phyloP scores from a whole-genome alignment of 2,113 vertebrate genomes.

The Phyllostomus discolor region DNA sequence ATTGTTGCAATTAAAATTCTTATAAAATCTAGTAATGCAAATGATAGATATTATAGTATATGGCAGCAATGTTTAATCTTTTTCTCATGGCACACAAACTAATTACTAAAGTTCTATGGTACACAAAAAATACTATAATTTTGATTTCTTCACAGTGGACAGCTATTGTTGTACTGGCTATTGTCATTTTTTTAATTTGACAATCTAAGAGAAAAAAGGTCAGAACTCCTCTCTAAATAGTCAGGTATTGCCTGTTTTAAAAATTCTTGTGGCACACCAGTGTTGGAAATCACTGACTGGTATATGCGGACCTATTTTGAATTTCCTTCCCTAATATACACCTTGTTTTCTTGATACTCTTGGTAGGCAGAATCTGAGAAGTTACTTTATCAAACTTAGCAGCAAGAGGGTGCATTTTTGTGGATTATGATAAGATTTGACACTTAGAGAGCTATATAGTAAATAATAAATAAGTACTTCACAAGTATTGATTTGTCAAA shows the following conservation, averaged over 20 bases:
- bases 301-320: not conserved
- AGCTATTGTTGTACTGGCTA: too few relatives aligned
- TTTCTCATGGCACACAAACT: too few relatives aligned
- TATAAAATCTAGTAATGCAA: not conserved
- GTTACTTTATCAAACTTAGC: not conserved
- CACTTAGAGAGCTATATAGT: not conserved
- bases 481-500: not conserved
- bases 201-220: too few relatives aligned
- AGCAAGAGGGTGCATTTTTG: not conserved
- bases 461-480: constrained; percentile 8
- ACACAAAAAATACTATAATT: too few relatives aligned
- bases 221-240: too few relatives aligned
- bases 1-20: not conserved
- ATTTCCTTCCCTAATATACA: not conserved
- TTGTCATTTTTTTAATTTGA: too few relatives aligned
- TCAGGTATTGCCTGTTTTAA: too few relatives aligned
- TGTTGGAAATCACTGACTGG: too few relatives aligned
- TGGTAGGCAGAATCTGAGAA: not conserved
- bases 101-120: too few relatives aligned
- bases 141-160: too few relatives aligned
- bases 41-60: not conserved
- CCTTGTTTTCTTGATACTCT: not conserved
- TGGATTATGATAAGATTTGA: not conserved
- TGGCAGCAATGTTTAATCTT: too few relatives aligned
- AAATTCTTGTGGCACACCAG: too few relatives aligned